Evolutionary conservation across 1,140 invertebrate species (phyloP).

Genomic region (Euura lappo): DNA sequence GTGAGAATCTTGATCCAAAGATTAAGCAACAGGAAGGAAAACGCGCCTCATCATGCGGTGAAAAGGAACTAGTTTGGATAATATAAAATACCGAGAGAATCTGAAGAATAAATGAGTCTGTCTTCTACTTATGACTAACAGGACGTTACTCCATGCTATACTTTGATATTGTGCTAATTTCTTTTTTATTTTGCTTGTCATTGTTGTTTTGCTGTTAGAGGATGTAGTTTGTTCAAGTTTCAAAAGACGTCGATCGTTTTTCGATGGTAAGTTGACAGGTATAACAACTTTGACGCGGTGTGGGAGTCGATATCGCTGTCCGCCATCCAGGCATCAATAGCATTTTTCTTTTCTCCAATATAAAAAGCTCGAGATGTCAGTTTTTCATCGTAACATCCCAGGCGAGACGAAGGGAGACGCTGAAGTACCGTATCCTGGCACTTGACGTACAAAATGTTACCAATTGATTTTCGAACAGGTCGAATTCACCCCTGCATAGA

Average conservation of each 20-base stretch:
- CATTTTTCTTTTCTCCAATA: not conserved
- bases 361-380: not conserved
- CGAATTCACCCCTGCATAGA: too few relatives aligned
- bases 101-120: too few relatives aligned
- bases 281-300: not conserved
- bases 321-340: not conserved
- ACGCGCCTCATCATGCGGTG: not conserved
- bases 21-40: not conserved
- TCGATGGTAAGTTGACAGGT: not conserved
- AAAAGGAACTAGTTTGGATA: too few relatives aligned
- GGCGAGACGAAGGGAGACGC: too few relatives aligned
- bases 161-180: not conserved
- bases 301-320: not conserved
- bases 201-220: not conserved
- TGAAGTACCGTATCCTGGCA: too few relatives aligned
- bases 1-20: not conserved
- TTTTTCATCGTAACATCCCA: not conserved
- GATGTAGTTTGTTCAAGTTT: not conserved
- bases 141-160: too few relatives aligned
- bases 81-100: too few relatives aligned
- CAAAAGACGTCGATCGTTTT: not conserved
- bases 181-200: not conserved
- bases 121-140: too few relatives aligned
- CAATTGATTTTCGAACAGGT: too few relatives aligned
- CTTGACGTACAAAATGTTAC: too few relatives aligned